These are phyloP conservation scores for Diadegma fenestrale DNA, from an alignment of 2,888 invertebrate genomes.

Conservation along the genomic window DNA sequence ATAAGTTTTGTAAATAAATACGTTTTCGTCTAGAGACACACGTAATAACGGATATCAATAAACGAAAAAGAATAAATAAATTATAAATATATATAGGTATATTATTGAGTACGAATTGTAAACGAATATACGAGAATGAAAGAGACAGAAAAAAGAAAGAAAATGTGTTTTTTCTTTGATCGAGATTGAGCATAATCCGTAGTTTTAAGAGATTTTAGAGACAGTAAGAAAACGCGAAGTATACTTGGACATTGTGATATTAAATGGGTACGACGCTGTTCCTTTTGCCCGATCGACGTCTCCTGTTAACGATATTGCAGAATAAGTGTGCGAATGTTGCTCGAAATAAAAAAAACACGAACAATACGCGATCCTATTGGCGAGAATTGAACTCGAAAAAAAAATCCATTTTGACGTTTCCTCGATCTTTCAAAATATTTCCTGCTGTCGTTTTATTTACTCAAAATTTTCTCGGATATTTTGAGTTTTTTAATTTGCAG, in stretches of 20 bases:
- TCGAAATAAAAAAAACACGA: slow-evolving; percentile 38
- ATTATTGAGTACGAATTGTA: slow-evolving; percentile 57
- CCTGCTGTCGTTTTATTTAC: not conserved
- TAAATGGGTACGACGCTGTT: slow-evolving; percentile 76
- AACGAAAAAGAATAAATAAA: slow-evolving; percentile 44
- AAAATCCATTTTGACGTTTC: slow-evolving; percentile 12
- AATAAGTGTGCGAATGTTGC: slow-evolving; percentile 51
- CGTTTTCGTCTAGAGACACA: slow-evolving; percentile 78
- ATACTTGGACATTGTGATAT: slow-evolving; percentile 84
- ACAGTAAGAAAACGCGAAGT: slow-evolving; percentile 73
- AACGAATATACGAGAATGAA: slow-evolving; percentile 50
- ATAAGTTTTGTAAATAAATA: slow-evolving; percentile 81
- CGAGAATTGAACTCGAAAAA: slow-evolving; percentile 23
- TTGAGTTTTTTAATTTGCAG: not conserved
- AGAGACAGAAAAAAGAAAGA: not conserved
- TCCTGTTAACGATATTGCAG: slow-evolving; percentile 76
- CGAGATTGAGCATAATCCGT: slow-evolving; percentile 59
- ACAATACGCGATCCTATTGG: slow-evolving; percentile 38
- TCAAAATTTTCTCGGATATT: not conserved
- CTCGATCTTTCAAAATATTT: not conserved
- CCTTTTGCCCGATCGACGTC: slow-evolving; percentile 72
- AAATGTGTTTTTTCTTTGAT: slow-evolving; percentile 24
- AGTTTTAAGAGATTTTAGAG: slow-evolving; percentile 38
- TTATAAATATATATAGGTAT: slow-evolving; percentile 66
- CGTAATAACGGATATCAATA: slow-evolving; percentile 65